Evolutionary conservation across 2,113 vertebrate genomes (phyloP).

Genomic region (Macrotis lagotis): DNA sequence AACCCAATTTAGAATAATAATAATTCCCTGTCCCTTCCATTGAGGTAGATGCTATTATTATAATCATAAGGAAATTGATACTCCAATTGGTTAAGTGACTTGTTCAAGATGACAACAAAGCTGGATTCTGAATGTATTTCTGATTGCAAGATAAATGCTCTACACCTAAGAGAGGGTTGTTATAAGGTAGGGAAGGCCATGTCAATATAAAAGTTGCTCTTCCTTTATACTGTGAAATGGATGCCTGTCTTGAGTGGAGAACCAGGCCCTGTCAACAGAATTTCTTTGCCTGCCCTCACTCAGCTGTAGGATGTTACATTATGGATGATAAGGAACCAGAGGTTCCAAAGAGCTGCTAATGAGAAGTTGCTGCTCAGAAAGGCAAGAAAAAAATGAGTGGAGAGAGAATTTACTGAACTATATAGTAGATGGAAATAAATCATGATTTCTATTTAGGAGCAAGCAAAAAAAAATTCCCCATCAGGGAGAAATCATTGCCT

Average conservation of each 20-base stretch:
- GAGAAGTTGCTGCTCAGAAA: neutral
- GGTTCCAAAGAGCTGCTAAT: neutral
- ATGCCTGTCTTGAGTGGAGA: neutral
- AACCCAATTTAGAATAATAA: neutral
- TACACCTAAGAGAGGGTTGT: too few relatives aligned
- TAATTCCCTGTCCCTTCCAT: neutral
- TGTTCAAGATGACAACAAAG: neutral
- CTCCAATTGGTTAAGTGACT: neutral
- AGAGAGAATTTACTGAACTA: fast-evolving
- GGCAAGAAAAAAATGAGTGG: neutral
- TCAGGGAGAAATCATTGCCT: too few relatives aligned
- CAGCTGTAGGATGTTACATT: neutral
- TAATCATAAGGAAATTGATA: neutral
- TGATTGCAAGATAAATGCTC: neutral
- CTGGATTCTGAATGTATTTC: neutral
- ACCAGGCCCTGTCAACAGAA: too few relatives aligned
- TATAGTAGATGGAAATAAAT: neutral
- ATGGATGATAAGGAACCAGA: fast-evolving
- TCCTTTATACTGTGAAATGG: neutral
- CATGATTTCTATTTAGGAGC: neutral
- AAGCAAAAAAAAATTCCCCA: neutral
- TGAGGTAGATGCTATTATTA: neutral
- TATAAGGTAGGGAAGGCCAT: too few relatives aligned
- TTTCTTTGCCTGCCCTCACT: neutral
- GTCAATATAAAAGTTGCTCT: fast-evolving